A percentile compares a stretch with the other conserved stretches of the same genome.
Evolutionary conservation across 2,113 vertebrate species (phyloP).

Genomic region (Aviceda subcristata): DNA sequence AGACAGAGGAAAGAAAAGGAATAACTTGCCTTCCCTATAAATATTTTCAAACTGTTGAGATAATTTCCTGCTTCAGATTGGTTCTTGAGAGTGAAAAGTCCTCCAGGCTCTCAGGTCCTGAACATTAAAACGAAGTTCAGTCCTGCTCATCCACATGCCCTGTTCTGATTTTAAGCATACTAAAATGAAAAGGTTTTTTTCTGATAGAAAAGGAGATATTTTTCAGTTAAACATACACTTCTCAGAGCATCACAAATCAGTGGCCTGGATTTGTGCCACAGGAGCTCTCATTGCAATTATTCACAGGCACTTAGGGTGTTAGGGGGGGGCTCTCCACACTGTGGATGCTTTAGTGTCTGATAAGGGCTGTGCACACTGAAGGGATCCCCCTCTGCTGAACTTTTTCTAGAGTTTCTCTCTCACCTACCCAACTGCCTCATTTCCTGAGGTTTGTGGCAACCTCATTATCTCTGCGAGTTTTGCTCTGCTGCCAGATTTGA

Average conservation of each 20-base stretch:
- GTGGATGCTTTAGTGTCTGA: not conserved
- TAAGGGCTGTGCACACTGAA: not conserved
- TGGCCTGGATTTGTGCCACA: not conserved
- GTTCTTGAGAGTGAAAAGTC: not conserved
- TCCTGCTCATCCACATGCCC: not conserved
- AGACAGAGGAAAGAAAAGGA: not conserved
- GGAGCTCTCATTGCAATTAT: not conserved
- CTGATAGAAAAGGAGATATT: not conserved
- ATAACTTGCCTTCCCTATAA: not conserved
- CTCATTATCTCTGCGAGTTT: not conserved
- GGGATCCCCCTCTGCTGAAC: not conserved
- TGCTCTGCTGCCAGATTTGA: not conserved
- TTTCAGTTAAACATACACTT: not conserved
- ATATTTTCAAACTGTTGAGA: not conserved
- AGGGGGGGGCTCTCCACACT: not conserved
- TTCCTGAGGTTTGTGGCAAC: not conserved
- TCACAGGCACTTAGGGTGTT: rapidly evolving
- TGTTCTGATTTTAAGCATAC: not conserved
- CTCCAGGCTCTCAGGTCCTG: not conserved
- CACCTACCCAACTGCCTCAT: not conserved
- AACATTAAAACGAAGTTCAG: not conserved
- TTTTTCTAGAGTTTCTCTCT: not conserved
- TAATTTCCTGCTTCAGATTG: not conserved
- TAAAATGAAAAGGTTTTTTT: not conserved
- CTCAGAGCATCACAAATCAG: not conserved